A percentile compares a stretch with the other conserved stretches of the same genome.
phyloP scores from a whole-genome alignment of 2,888 invertebrate species.

The Drosophila austrosaltans region DNA sequence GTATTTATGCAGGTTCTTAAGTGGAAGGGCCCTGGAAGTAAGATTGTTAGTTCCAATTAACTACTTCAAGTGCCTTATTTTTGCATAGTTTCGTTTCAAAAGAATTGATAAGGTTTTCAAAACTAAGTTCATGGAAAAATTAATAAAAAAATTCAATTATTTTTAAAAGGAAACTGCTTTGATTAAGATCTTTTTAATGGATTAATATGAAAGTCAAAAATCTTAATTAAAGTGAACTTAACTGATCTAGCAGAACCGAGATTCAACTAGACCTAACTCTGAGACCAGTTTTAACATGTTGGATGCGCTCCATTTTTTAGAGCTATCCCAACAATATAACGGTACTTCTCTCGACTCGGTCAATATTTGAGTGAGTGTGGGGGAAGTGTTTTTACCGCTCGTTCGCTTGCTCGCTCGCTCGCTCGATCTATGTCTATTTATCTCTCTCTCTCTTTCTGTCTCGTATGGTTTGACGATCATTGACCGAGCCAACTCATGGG shows the following conservation, averaged over 20 bases:
- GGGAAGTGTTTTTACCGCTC: slow-evolving; percentile 14
- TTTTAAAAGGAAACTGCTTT: slow-evolving; percentile 11
- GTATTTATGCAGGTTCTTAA: neutral
- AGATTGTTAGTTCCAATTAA: neutral
- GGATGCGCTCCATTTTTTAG: slow-evolving; percentile 62
- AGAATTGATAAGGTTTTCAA: neutral
- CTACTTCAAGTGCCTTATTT: neutral
- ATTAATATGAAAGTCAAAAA: neutral
- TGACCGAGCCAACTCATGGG: slow-evolving; percentile 56
- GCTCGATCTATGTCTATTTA: neutral
- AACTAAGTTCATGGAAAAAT: neutral
- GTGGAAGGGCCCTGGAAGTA: neutral
- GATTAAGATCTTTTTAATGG: neutral
- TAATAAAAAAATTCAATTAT: neutral
- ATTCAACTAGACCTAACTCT: neutral
- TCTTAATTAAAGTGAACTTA: slow-evolving; percentile 25
- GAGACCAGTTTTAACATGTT: slow-evolving; percentile 52
- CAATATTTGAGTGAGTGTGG: slow-evolving; percentile 19
- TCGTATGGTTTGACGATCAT: slow-evolving; percentile 47
- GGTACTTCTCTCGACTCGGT: slow-evolving; percentile 43
- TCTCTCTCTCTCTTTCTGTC: neutral
- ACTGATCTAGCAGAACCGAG: slow-evolving; percentile 66
- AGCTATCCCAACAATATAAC: slow-evolving; percentile 79
- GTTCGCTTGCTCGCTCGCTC: neutral
- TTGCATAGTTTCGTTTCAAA: neutral